Conservation (phyloP, 23 tunicate species). For the Clavelina lepadiformis region DNA sequence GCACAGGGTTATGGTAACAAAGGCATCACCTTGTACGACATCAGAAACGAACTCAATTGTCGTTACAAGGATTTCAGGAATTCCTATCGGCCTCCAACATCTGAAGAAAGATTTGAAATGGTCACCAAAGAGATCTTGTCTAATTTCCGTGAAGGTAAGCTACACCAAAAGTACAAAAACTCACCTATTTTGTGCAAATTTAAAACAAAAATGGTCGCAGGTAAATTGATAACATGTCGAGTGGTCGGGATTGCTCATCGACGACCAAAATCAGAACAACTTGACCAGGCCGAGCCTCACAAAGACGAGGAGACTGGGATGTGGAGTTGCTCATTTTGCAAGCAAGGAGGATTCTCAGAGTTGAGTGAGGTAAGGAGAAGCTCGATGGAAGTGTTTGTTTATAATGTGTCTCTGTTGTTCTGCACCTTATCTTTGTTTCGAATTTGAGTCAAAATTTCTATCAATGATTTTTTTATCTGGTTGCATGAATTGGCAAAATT, state of each 20-base stretch:
- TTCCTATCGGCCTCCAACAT: conserved; percentile 59
- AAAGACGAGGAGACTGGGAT: conserved; percentile 69
- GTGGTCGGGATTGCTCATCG: conserved; percentile 81
- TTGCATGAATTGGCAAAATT: too few relatives aligned
- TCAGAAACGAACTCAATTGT: conserved; percentile 78
- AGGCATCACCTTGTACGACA: conserved; percentile 91
- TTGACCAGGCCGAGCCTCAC: conserved; percentile 82
- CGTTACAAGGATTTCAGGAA: conserved; percentile 81
- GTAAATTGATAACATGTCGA: conserved; percentile 65
- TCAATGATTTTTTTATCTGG: too few relatives aligned
- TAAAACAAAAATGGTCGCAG: conserved; percentile 6
- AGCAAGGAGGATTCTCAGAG: conserved; percentile 69
- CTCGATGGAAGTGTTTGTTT: too few relatives aligned
- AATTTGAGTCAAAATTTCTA: too few relatives aligned
- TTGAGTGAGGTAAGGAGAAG: conserved; percentile 67
- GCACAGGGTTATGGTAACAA: conserved; percentile 86
- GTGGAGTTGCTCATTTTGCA: conserved; percentile 92
- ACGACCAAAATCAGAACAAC: conserved; percentile 65
- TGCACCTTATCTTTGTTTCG: too few relatives aligned
- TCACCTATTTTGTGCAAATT: too few relatives aligned
- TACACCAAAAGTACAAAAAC: too few relatives aligned
- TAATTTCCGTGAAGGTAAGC: conserved; percentile 55
- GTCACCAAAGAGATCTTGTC: conserved; percentile 68
- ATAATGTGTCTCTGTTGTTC: too few relatives aligned
- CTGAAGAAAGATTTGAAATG: conserved; percentile 79